Evolutionary conservation across 1,140 invertebrate genomes (phyloP), one percentile per base, ranked within the genome.

Genomic region (Eupristina koningsbergeri): DNA sequence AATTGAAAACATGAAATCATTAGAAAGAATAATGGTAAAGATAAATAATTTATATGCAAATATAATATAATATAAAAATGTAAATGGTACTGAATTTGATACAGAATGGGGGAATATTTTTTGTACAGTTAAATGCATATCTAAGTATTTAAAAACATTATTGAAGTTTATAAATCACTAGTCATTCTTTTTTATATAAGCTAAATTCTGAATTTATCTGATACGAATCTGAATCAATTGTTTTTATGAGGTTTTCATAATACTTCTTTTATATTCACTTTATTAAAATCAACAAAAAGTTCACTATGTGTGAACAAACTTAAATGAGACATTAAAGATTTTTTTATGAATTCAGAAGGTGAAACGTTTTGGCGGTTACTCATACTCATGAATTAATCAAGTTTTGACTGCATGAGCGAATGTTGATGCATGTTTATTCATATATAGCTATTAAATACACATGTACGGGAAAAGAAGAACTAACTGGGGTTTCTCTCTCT

Each of bases 271-370:
- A 19, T 19, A 41, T 31, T 31, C 31, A 34, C 73, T 22, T 31
- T 75, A 75, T 75, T 45, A 31, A 75, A 50, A 53, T 50, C 45
- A 31, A 75, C 29, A 31, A 47, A 19, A 1, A 11, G 50, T 11
- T 31, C 13, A 19, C 29, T 29, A 19, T 15, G 39, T 7, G 50
- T 41, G 61, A 61, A 50, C 26, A 41, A 64, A 71, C 41, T 31
- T 19, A 41, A 71, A 79, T 79, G 50, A 67, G 41, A 39, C n/a
- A 69, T 79, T 34, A 36, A 69, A 19, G 77, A n/a, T n/a, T n/a
- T n/a, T n/a, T n/a, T 39, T 63, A 1, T 45, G 36, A 19, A 22
- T 17, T 8, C 36, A 34, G 7, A n/a, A 47, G 61, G 31, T 41
- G 22, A 15, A 6, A 13, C 1, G 22, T 3, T 6, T 3, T 6